Evolutionary conservation across 2,797 vertebrate genomes (phyloP), one percentile per base, ranked within the genome.

Genomic region (Microctenopoma lineatum): DNA sequence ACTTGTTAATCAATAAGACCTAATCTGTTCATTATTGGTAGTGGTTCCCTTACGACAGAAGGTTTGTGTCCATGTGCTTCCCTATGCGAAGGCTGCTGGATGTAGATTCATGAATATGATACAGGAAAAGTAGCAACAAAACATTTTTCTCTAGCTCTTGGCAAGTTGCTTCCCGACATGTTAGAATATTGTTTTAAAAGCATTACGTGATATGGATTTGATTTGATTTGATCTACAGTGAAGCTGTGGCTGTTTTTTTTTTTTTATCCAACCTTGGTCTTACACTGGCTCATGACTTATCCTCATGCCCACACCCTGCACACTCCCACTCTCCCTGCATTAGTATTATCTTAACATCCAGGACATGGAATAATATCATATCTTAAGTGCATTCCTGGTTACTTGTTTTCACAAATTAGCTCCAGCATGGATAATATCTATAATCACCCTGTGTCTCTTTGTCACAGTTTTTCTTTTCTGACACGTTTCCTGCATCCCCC

Each of bases 401-500:
- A 36, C 67, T 71, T 87, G 83, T 84, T 79, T 83, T 79, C 53
- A 50, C 68, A 66, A 68, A 68, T 85, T 70, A 32, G 55, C 62
- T 66, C 32, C 12, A 26, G 58, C 53, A 0, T 53, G 47, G 83
- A 79, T 85, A 74, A 73, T 66, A 75, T 80, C 60, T 46, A 55
- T 59, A 87, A 76, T 87, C 81, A 53, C 27, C 38, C 45, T 68
- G 56, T 79, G 53, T 74, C 5, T 59, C 32, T 73, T 79, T 85
- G 86, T 84, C 87, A 12, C 62, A 12, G 70, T 73, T 77, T 61
- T 80, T 66, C 66, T 73, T 50, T 66, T 62, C 59, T 61, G 80
- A 82, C 85, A 89, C 80, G 79, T 87, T 88, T 89, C 81, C 86
- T 85, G 79, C 72, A 38, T 62, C 56, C 63, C 27, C 47, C 32